A percentile compares a stretch with the other conserved stretches of the same genome.
Conservation (phyloP, 2,797 vertebrate genomes). For the Microchirus variegatus region DNA sequence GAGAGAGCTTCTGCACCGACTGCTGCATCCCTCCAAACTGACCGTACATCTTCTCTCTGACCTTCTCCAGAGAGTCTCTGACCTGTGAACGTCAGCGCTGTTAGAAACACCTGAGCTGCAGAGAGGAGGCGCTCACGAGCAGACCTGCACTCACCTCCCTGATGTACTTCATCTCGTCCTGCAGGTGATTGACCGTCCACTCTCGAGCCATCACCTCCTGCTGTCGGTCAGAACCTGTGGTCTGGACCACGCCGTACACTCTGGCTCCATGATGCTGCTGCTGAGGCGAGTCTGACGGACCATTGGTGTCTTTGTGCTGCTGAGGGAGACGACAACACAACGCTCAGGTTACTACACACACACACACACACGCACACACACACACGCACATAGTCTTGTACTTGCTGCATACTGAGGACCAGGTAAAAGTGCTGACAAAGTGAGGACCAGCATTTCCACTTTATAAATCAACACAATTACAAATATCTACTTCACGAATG, state of each 20-base stretch:
- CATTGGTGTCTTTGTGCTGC: conserved; percentile 85
- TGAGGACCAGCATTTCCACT: too few relatives aligned
- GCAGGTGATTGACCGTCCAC: conserved; percentile 91
- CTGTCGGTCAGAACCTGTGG: conserved; percentile 84
- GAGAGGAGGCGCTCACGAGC: too few relatives aligned
- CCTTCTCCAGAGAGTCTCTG: conserved; percentile 96
- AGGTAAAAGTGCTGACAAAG: too few relatives aligned
- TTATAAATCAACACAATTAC: too few relatives aligned
- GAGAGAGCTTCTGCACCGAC: conserved; percentile 90
- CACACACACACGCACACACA: too few relatives aligned
- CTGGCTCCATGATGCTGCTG: conserved; percentile 77
- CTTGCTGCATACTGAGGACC: too few relatives aligned
- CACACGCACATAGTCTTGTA: too few relatives aligned
- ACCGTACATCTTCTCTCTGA: conserved; percentile 93
- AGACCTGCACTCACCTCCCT: conserved; percentile 94
- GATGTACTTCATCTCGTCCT: conserved; percentile 98
- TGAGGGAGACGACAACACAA: conserved; percentile 74
- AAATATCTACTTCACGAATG: too few relatives aligned
- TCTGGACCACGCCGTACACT: conserved; percentile 90
- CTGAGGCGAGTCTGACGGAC: conserved; percentile 77
- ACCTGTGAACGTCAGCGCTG: conserved; percentile 80
- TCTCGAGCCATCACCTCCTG: conserved; percentile 95
- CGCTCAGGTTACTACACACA: too few relatives aligned
- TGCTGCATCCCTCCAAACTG: conserved; percentile 97
- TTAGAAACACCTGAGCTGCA: neutral